Conservation (phyloP, 1,140 invertebrate species). For the Hyles euphorbiae region DNA sequence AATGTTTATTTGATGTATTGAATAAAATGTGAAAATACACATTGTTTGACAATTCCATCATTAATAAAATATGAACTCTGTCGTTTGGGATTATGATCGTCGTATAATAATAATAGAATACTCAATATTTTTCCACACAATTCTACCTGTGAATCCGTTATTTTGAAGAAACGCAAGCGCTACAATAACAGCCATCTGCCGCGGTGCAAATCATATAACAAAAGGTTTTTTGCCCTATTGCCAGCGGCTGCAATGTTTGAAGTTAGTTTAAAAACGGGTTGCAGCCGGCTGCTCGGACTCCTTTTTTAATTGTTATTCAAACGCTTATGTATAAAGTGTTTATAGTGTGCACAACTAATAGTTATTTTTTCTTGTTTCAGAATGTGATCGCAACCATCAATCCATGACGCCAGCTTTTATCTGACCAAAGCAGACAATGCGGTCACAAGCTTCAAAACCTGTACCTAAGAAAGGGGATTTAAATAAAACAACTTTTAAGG, state of each 20-base stretch:
- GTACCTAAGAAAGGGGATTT: slow-evolving; percentile 58
- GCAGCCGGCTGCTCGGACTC: slow-evolving; percentile 5
- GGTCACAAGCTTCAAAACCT: slow-evolving; percentile 67
- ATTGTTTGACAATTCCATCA: no score
- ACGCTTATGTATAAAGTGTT: background rate
- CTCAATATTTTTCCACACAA: background rate
- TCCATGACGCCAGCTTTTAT: slow-evolving; percentile 53
- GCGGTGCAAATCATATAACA: slow-evolving; percentile 21
- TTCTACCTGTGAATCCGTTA: slow-evolving; percentile 21
- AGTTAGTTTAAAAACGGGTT: slow-evolving; percentile 19
- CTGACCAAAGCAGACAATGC: slow-evolving; percentile 62
- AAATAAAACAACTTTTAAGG: slow-evolving; percentile 56
- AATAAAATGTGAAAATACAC: no score
- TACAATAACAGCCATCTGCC: slow-evolving; percentile 30
- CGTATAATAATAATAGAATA: background rate
- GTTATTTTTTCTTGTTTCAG: slow-evolving; percentile 54
- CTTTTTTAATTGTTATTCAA: no score
- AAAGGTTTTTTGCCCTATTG: slow-evolving; percentile 18
- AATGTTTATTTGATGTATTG: no score
- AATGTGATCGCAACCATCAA: slow-evolving; percentile 50
- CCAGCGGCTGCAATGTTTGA: slow-evolving; percentile 14
- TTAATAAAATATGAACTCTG: no score
- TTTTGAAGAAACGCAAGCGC: slow-evolving; percentile 15
- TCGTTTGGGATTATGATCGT: no score
- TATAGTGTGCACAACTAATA: background rate